Base-by-base conservation (phyloP, 1,140 invertebrate genomes). In the Magallana gigas region DNA sequence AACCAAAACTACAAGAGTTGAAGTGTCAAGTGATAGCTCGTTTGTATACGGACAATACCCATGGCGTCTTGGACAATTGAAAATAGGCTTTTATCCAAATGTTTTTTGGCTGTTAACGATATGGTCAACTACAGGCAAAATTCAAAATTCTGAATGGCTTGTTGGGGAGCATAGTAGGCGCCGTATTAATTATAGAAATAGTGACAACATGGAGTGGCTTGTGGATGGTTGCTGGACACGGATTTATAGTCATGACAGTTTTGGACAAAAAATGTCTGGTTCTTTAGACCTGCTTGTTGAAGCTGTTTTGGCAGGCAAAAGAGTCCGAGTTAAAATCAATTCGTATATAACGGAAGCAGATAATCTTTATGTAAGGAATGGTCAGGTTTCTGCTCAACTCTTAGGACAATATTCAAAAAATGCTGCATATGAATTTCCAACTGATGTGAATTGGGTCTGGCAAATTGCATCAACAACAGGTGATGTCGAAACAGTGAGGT, bases 51-150 rank as follows among this genome's bases (percentile, higher is more conserved):
- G 85, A 11, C 57, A 59, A 8, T 71, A 86, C 29, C 76, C 81
- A 8, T 86, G 85, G 85, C 58, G 48, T 62, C 12, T 86, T 2
- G 82, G 85, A 56, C 76, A 82, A 56, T 48, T 59, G 29, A 57
- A n/a, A 8, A 59, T 57, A 12, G 57, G 57, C 57, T 87, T 68
- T 58, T 60, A 86, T 16, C 18, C 8, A 14, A 84, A 89, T 62
- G 62, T 64, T 5, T 89, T 86, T 57, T 89, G 88, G 88, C 84
- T 85, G 85, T 86, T 85, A 76, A 84, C 88, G 7, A 86, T 86
- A 57, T 84, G 84, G 88, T 89, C 88, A 0, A 89, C 76, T n/a
- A n/a, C 56, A 23, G 88, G 85, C 5, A 56, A n/a, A 0, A 48
- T 60, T 8, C 64, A 86, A 56, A 87, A 84, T 29, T 86, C 88